Evolutionary conservation across 2,113 vertebrate species (phyloP), one percentile per base, ranked within the genome.

Genomic region (Cyphomyrus plagiostoma): DNA sequence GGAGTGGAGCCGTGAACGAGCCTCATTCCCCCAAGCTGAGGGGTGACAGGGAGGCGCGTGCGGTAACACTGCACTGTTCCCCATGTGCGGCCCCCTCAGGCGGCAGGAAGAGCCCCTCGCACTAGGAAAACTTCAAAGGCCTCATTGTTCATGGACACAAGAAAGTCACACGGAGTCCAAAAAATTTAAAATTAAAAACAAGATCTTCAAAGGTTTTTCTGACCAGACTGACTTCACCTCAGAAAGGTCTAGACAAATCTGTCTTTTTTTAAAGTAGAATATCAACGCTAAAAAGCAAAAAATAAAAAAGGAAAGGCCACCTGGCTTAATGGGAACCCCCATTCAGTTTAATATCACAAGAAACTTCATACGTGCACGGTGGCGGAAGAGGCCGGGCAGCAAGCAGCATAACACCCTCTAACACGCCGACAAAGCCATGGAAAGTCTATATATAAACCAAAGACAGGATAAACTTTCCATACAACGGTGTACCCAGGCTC

Each of bases 391-490:
- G 4, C 3, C 15, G 19, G 15, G 21, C 74, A 26, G 30, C 3
- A 4, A 58, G 50, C n/a, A 9, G 52, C 19, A 50, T 3, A 48
- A 46, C 50, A 26, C 48, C 19, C 50, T 82, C 74, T 23, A 46
- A 88, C 17, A 86, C 49, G 46, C 9, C 2, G 49, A 88, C 3
- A 85, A 89, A 56, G 48, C 26, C 4, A 84, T 89, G 58, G 26
- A 84, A 58, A 58, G 52, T 26, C 56, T 48, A 88, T 89, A 77
- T 70, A 90, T 83, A 82, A 84, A 70, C 66, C 26, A 77, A 19
- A 66, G 53, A 52, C 62, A 50, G 17, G 58, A 48, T 49, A 15
- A 58, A 45, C 26, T 42, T 89, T 87, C 48, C 15, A 39, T 30
- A 4, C 19, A 10, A 8, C 19, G 21, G 26, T 3, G 39, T 45